Evolutionary conservation across 2,113 vertebrate genomes (phyloP).

Genomic region (Rhagologus leucostigma): DNA sequence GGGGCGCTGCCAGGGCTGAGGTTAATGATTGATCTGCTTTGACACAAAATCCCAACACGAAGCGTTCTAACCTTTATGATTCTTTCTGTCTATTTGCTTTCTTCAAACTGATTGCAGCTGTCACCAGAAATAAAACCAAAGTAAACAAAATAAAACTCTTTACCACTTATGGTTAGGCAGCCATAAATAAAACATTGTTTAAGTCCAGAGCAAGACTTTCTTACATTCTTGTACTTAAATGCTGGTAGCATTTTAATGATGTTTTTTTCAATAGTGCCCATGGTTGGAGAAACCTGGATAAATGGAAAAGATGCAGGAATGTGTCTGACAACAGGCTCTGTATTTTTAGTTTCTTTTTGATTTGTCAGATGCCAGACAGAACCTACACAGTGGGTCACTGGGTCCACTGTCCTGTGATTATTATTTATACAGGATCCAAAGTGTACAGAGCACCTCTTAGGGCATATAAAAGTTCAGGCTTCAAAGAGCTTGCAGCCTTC

Average conservation of each 20-base stretch:
- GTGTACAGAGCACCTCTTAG: conserved; percentile 10
- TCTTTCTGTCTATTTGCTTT: conserved; percentile 32
- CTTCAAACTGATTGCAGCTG: conserved; percentile 15
- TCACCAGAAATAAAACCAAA: conserved; percentile 35
- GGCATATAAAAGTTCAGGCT: conserved; percentile 20
- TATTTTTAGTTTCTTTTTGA: not conserved
- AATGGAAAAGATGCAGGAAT: not conserved
- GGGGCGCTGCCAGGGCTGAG: not conserved
- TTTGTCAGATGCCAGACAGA: conserved; percentile 23
- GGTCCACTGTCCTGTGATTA: conserved; percentile 12
- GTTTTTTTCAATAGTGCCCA: not conserved
- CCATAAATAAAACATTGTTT: not conserved
- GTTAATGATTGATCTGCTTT: conserved; percentile 37
- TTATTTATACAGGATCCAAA: conserved; percentile 33
- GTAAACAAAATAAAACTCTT: not conserved
- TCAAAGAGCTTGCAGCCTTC: conserved; percentile 33
- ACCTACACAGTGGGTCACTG: conserved; percentile 2
- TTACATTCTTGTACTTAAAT: not conserved
- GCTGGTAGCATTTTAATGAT: not conserved
- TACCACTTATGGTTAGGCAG: not conserved
- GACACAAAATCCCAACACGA: conserved; percentile 50
- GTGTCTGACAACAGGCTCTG: not conserved
- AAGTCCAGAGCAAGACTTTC: not conserved
- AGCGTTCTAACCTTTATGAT: conserved; percentile 50
- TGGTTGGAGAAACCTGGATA: not conserved